These are phyloP conservation scores for Heloderma charlesbogerti DNA, from an alignment of 2,113 vertebrate genomes.

Conservation along the genomic window DNA sequence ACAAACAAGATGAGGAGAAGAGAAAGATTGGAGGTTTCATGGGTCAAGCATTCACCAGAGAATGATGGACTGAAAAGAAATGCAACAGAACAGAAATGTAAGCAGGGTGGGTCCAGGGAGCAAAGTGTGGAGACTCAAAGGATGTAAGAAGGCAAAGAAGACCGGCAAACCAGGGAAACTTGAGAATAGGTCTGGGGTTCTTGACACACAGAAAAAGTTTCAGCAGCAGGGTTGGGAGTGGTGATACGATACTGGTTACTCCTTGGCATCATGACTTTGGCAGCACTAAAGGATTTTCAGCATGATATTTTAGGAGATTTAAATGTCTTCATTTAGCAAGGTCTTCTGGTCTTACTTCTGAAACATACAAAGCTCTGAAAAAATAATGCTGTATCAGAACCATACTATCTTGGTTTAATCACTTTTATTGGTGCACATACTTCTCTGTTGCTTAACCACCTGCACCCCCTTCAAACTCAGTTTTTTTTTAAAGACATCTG, in stretches of 20 bases:
- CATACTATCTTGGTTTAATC: not conserved
- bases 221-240: not conserved
- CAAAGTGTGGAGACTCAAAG: not conserved
- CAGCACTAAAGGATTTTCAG: not conserved
- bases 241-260: not conserved
- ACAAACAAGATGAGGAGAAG: not conserved
- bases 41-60: not conserved
- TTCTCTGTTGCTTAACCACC: not conserved
- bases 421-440: not conserved
- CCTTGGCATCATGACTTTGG: not conserved
- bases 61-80: not conserved
- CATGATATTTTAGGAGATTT: not conserved
- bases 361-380: not conserved
- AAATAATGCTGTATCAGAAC: not conserved
- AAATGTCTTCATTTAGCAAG: not conserved
- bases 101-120: not conserved
- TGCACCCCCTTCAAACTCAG: not conserved
- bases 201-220: not conserved
- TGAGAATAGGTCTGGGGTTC: not conserved
- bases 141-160: not conserved
- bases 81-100: not conserved
- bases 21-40: not conserved
- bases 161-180: not conserved
- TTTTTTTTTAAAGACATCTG: slow-evolving; percentile 11
- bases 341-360: not conserved